These are phyloP conservation scores for Synergus japonicus DNA, from an alignment of 2,888 invertebrate species.

Conservation along the genomic window DNA sequence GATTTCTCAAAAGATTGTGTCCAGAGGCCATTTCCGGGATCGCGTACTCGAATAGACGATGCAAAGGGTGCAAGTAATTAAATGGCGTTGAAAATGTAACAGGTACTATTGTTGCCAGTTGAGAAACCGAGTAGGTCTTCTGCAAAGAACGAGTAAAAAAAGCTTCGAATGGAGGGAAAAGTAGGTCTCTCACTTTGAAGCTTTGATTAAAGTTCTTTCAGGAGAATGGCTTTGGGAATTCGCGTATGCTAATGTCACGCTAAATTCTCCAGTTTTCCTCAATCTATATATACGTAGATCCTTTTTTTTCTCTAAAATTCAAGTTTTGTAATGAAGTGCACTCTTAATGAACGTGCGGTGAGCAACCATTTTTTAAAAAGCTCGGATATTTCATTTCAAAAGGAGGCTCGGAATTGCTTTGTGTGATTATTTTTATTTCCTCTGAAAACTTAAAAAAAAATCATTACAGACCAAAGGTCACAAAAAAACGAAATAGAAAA, in stretches of 20 bases:
- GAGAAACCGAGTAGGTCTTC: constrained; percentile 43
- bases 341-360: neutral
- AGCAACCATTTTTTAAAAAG: neutral
- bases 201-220: constrained; percentile 60
- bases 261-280: constrained; percentile 28
- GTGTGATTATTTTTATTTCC: no score
- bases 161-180: constrained; percentile 45
- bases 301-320: neutral
- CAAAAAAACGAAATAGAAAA: no score
- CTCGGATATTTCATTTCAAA: no score
- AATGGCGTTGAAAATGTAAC: constrained; percentile 51
- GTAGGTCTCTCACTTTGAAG: constrained; percentile 52
- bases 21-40: constrained; percentile 34
- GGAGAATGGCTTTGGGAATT: constrained; percentile 44
- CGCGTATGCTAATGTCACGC: constrained; percentile 1
- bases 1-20: constrained; percentile 30
- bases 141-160: constrained; percentile 43
- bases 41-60: constrained; percentile 29
- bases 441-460: no score
- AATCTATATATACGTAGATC: constrained; percentile 18
- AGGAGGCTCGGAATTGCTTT: no score
- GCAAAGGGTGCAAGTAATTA: constrained; percentile 46
- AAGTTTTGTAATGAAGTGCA: constrained; percentile 3
- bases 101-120: constrained; percentile 47
- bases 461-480: no score